phyloP scores from a whole-genome alignment of 2,888 invertebrate genomes.

The Drosophila meridiana region DNA sequence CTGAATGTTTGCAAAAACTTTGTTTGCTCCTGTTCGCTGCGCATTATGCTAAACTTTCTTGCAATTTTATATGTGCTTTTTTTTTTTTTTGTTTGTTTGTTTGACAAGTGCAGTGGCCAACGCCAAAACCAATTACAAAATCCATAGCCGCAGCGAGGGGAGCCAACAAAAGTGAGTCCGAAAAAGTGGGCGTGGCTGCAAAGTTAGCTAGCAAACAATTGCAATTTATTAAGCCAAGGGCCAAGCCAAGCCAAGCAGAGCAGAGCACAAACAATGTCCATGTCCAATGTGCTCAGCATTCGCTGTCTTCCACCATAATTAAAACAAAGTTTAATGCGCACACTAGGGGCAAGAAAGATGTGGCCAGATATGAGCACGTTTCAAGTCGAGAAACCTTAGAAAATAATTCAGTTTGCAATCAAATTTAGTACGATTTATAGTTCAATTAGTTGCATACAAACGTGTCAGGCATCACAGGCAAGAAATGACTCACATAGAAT shows the following conservation, averaged over 20 bases:
- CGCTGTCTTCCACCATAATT: constrained; percentile 72
- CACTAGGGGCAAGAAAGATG: constrained; percentile 6
- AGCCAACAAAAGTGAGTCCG: constrained; percentile 48
- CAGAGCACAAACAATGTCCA: constrained; percentile 66
- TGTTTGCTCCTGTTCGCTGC: constrained; percentile 58
- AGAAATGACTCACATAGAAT: background rate
- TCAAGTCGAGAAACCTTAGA: background rate
- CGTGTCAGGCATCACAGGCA: background rate
- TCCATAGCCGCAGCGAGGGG: constrained; percentile 44
- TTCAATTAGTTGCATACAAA: background rate
- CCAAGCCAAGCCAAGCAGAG: constrained; percentile 53
- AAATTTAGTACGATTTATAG: background rate
- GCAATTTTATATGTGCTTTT: constrained; percentile 21
- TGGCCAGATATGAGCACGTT: constrained; percentile 29
- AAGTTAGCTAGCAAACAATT: constrained; percentile 77
- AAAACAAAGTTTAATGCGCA: constrained; percentile 77
- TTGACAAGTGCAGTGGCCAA: constrained; percentile 71
- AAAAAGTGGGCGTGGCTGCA: constrained; percentile 50
- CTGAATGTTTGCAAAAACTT: constrained; percentile 72
- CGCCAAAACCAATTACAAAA: constrained; percentile 79
- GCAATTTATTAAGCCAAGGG: constrained; percentile 79
- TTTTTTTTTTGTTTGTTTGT: constrained; percentile 57
- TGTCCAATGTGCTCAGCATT: constrained; percentile 56
- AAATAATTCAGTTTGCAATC: background rate
- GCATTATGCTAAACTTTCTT: constrained; percentile 76